Conservation (phyloP, 2,113 vertebrate genomes). For the Brachyhypopomus occidentalis region DNA sequence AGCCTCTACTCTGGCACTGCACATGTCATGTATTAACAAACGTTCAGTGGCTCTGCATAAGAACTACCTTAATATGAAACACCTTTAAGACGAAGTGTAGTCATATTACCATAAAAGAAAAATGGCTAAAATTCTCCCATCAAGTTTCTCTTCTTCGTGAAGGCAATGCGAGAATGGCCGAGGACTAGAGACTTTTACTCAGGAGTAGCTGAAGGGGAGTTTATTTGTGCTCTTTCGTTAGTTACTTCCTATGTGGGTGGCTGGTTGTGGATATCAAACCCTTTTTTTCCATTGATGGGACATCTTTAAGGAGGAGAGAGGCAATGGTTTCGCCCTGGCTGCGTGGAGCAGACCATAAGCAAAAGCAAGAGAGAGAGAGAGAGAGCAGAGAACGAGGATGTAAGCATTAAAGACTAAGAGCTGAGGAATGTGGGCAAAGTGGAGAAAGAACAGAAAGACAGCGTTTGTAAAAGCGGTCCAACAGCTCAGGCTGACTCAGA, state of each 20-base stretch:
- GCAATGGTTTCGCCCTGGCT: background rate
- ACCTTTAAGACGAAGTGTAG: background rate
- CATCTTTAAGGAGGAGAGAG: background rate
- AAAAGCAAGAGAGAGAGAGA: background rate
- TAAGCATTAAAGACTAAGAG: background rate
- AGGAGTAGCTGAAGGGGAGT: constrained; percentile 27
- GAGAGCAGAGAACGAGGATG: no score
- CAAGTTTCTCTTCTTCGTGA: constrained; percentile 8
- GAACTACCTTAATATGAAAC: background rate
- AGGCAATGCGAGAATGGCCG: background rate
- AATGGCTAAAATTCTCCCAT: background rate
- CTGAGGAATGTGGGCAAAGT: background rate
- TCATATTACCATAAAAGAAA: background rate
- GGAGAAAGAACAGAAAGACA: background rate
- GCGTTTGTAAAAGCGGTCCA: background rate
- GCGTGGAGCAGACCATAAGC: background rate
- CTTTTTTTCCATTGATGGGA: background rate
- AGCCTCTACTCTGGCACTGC: background rate
- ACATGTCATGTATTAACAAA: constrained; percentile 22
- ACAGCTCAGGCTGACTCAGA: constrained; percentile 31
- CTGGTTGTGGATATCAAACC: constrained; percentile 25
- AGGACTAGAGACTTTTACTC: background rate
- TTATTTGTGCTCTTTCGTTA: constrained; percentile 26
- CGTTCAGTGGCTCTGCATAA: background rate
- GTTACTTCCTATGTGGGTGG: constrained; percentile 27